Evolutionary conservation across 2,888 invertebrate species (phyloP).

Genomic region (Agrypnus murinus): DNA sequence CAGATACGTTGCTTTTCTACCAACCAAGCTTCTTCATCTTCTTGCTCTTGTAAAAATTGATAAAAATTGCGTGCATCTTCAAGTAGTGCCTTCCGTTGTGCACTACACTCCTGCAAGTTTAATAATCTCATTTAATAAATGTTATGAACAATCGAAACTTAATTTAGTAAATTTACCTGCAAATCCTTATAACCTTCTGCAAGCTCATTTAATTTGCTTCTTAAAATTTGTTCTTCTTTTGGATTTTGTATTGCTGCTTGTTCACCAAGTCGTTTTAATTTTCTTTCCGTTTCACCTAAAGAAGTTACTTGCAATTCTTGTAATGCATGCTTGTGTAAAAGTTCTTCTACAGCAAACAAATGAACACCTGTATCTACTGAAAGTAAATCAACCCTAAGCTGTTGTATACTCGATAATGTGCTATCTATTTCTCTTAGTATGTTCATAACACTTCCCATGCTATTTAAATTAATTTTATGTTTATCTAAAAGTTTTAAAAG

Average conservation of each 20-base stretch:
- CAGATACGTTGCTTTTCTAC: conserved; percentile 96
- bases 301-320: conserved; percentile 94
- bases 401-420: conserved; percentile 86
- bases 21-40: conserved; percentile 98
- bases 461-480: conserved; percentile 84
- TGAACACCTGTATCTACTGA: conserved; percentile 95
- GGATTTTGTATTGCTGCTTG: conserved; percentile 72
- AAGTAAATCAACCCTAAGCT: conserved; percentile 84
- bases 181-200: conserved; percentile 81
- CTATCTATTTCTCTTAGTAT: conserved; percentile 94
- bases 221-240: conserved; percentile 76
- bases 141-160: no score
- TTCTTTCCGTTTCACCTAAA: conserved; percentile 88
- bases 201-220: conserved; percentile 83
- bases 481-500: conserved; percentile 89
- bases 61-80: conserved; percentile 96
- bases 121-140: conserved; percentile 23
- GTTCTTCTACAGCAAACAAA: conserved; percentile 94
- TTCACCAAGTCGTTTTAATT: conserved; percentile 81
- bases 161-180: conserved; percentile 70
- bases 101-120: conserved; percentile 79
- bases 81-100: conserved; percentile 86
- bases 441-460: conserved; percentile 90
- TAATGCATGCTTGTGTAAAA: conserved; percentile 94
- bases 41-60: conserved; percentile 97